A percentile compares a stretch with the other conserved stretches of the same genome.
These are phyloP conservation scores for Melikaiella ostensackeni DNA, from an alignment of 2,888 invertebrate species.

Conservation along the genomic window DNA sequence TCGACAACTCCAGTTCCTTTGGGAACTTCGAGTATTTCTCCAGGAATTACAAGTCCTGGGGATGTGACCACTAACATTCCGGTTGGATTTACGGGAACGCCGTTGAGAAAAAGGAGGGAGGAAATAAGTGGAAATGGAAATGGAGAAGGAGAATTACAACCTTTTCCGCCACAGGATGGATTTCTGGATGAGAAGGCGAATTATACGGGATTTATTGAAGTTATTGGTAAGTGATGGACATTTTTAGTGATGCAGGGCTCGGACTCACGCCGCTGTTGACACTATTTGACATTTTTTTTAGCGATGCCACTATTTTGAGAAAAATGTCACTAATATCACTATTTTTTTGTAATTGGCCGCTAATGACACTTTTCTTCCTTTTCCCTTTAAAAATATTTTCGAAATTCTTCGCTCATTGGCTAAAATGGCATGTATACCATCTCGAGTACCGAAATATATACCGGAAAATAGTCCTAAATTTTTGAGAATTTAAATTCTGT, in stretches of 20 bases:
- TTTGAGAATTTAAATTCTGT: no score
- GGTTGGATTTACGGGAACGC: slow-evolving; percentile 42
- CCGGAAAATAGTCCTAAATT: no score
- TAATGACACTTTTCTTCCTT: no score
- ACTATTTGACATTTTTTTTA: no score
- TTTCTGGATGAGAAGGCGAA: slow-evolving; percentile 86
- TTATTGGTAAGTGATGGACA: slow-evolving; percentile 82
- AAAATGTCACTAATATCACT: no score
- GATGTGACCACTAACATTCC: slow-evolving; percentile 45
- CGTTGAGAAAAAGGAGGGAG: slow-evolving; percentile 63
- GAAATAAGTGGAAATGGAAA: slow-evolving; percentile 66
- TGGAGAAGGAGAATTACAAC: slow-evolving; percentile 62
- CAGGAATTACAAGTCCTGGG: slow-evolving; percentile 46
- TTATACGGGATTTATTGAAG: slow-evolving; percentile 91
- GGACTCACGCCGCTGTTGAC: no score
- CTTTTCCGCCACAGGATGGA: slow-evolving; percentile 83
- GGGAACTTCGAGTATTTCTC: slow-evolving; percentile 44
- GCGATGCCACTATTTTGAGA: no score
- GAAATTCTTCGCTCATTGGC: no score
- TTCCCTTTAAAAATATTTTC: no score
- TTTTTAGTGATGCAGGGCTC: neutral
- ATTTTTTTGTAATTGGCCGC: no score
- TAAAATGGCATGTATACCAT: no score
- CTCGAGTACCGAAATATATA: no score
- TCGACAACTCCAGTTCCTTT: slow-evolving; percentile 50